Evolutionary conservation across 2,113 vertebrate species (phyloP).

Genomic region (Podocnemis expansa): DNA sequence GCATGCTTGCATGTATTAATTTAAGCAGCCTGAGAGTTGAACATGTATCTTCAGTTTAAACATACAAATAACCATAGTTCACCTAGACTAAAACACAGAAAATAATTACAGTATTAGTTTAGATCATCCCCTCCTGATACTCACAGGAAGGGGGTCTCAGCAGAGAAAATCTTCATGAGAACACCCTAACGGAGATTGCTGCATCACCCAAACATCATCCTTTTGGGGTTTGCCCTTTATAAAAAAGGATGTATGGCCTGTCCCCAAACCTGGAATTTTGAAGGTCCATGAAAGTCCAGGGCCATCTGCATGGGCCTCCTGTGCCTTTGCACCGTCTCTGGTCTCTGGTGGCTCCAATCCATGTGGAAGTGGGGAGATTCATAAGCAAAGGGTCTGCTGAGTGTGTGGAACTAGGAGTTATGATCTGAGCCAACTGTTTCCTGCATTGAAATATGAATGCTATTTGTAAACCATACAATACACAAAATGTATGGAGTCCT

Average conservation of each 20-base stretch:
- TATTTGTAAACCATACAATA: not conserved
- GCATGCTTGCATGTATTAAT: not conserved
- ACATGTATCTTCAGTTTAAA: not conserved
- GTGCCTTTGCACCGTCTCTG: accelerated
- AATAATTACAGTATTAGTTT: not conserved
- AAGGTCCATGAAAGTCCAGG: not conserved
- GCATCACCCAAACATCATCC: not conserved
- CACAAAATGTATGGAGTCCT: not conserved
- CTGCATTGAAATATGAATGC: not conserved
- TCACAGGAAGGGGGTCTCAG: not conserved
- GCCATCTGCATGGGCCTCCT: not conserved
- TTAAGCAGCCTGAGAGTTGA: not conserved
- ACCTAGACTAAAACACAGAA: not conserved
- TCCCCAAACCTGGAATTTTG: accelerated
- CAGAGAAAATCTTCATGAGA: not conserved
- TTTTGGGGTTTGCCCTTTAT: not conserved
- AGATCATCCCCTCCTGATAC: not conserved
- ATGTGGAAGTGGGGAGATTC: accelerated
- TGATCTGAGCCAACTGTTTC: not conserved
- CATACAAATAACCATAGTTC: not conserved
- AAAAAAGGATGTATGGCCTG: not conserved
- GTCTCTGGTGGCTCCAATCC: not conserved
- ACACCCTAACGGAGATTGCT: not conserved
- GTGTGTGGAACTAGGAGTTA: not conserved
- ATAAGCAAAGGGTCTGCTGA: accelerated